Percentiles rank a stretch among this genome's conserved stretches.
Evolutionary conservation across 2,797 vertebrate genomes (phyloP).

Genomic region (Sardinella longiceps): DNA sequence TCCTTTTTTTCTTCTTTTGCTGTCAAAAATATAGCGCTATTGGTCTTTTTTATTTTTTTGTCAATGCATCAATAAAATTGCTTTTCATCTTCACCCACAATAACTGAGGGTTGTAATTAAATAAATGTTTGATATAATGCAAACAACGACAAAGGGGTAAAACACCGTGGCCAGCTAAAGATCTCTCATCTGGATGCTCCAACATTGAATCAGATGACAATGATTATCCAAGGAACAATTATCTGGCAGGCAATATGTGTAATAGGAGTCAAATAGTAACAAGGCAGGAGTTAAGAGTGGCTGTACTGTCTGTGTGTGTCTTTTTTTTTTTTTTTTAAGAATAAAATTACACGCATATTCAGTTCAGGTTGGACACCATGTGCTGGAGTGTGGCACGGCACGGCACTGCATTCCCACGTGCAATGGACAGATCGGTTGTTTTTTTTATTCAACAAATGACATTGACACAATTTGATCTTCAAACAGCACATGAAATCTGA

Average conservation of each 20-base stretch:
- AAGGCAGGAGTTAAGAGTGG: not conserved
- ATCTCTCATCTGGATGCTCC: not conserved
- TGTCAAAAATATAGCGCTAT: not conserved
- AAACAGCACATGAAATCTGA: conserved; percentile 15
- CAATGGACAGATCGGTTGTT: conserved; percentile 30
- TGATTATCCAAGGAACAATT: not conserved
- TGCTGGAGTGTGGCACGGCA: conserved; percentile 7
- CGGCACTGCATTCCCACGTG: conserved; percentile 3
- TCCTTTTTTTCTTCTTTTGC: not conserved
- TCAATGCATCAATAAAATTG: not conserved
- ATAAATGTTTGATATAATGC: conserved; percentile 19
- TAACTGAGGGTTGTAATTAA: not conserved
- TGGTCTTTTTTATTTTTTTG: not conserved
- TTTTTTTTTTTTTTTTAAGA: not conserved
- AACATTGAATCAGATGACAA: not conserved
- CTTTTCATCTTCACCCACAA: not conserved
- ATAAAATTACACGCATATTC: not conserved
- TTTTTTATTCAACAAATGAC: conserved; percentile 12
- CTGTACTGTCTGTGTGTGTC: not conserved
- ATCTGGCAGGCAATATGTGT: conserved; percentile 4
- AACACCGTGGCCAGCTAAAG: not conserved
- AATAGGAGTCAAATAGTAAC: not conserved
- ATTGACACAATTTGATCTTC: not conserved
- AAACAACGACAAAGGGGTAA: not conserved
- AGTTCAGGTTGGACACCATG: not conserved